These are phyloP conservation scores for Melanostoma mellinum DNA, from an alignment of 2,888 invertebrate genomes.

Conservation along the genomic window DNA sequence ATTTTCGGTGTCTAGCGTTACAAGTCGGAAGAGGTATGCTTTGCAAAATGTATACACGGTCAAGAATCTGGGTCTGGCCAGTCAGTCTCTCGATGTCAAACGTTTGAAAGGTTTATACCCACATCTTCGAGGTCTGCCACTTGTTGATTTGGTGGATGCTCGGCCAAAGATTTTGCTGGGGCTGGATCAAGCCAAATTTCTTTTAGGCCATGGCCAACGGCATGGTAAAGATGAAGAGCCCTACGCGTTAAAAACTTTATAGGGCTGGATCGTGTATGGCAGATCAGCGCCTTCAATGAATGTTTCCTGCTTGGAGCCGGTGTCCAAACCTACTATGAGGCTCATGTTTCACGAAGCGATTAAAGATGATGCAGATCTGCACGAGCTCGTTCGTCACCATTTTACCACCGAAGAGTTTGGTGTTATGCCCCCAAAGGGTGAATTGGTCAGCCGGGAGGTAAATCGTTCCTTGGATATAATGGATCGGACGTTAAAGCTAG, in stretches of 20 bases:
- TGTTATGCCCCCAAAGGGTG: slow-evolving; percentile 21
- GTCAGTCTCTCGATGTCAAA: slow-evolving; percentile 10
- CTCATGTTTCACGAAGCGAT: slow-evolving; percentile 39
- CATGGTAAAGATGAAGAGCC: slow-evolving; percentile 27
- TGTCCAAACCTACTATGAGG: slow-evolving; percentile 12
- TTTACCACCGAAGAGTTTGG: slow-evolving; percentile 28
- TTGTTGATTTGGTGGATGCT: slow-evolving; percentile 1
- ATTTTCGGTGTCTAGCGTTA: slow-evolving; percentile 5
- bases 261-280: slow-evolving; percentile 37
- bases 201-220: slow-evolving; percentile 12
- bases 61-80: neutral
- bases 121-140: slow-evolving; percentile 10
- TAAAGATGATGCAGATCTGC: slow-evolving; percentile 6
- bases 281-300: slow-evolving; percentile 17
- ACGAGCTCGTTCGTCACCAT: slow-evolving; percentile 17
- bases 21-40: neutral
- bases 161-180: slow-evolving; percentile 27
- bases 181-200: slow-evolving; percentile 30
- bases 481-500: slow-evolving; percentile 8
- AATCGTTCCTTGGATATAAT: slow-evolving; percentile 11
- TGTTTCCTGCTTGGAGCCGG: slow-evolving; percentile 3
- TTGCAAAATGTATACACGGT: slow-evolving; percentile 23
- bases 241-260: slow-evolving; percentile 8
- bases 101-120: slow-evolving; percentile 2
- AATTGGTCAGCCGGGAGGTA: slow-evolving; percentile 14